A percentile compares a stretch with the other conserved stretches of the same genome.
These are phyloP conservation scores for Hemitrygon akajei DNA, from an alignment of 2,797 vertebrate species.

Conservation along the genomic window DNA sequence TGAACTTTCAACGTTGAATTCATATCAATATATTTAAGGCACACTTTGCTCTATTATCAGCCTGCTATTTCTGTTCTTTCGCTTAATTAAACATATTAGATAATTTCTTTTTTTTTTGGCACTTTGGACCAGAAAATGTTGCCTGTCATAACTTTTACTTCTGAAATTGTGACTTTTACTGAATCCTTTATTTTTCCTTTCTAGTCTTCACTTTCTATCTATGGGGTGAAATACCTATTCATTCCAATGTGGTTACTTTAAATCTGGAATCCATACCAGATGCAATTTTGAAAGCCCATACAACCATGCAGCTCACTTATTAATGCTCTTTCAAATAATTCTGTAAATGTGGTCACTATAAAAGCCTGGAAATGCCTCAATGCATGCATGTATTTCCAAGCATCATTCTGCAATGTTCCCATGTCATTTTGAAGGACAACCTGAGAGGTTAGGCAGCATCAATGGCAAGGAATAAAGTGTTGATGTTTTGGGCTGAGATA, in stretches of 20 bases:
- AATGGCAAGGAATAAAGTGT: no score
- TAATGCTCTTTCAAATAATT: background rate
- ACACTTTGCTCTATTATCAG: background rate
- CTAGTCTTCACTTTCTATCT: background rate
- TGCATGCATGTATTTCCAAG: no score
- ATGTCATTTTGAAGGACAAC: no score
- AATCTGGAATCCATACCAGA: background rate
- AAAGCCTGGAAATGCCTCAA: no score
- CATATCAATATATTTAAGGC: background rate
- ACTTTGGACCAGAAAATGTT: background rate
- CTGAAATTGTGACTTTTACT: background rate
- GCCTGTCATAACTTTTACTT: background rate
- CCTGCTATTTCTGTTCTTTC: background rate
- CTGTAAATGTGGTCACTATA: background rate
- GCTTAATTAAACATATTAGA: background rate
- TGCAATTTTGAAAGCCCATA: background rate
- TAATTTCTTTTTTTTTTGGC: background rate
- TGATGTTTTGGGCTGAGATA: no score
- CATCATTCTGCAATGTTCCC: no score
- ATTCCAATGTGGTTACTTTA: background rate
- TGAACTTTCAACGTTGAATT: background rate
- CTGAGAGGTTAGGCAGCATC: no score
- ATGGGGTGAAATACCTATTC: background rate
- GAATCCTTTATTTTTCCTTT: background rate
- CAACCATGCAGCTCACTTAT: background rate